Evolutionary conservation across 2,888 invertebrate species (phyloP), one percentile per base, ranked within the genome.

Genomic region (Venusia cambrica): DNA sequence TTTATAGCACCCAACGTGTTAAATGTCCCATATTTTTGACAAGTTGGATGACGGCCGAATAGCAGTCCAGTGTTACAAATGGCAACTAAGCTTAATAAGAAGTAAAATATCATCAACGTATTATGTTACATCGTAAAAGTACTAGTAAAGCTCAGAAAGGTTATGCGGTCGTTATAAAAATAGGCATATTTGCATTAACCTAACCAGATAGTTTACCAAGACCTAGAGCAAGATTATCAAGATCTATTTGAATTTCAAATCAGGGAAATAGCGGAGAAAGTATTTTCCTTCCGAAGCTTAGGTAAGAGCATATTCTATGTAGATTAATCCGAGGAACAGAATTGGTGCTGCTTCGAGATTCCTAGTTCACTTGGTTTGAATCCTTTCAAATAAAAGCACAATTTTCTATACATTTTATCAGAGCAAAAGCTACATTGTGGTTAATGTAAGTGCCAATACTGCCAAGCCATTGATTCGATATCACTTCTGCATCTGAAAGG

Each of bases 381-480:
- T 35, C 33, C 35, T 5, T 19, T 27, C 27, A 24, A 24, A 31
- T 35, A 31, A 35, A 35, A 35, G 31, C 24, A 16, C 13, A 36
- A n/a, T 28, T 28, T 27, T 17, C 22, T 5, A n/a, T 28, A 18
- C 9, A 30, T 16, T 28, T 30, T 18, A 9, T 16, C 9, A 30
- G 9, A 30, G n/a, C n/a, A 14, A 32, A 14, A 34, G 34, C 30
- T 12, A 38, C 38, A 41, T 34, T 22, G 36, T 27, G 41, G 34
- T 22, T 20, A 21, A 11, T 20, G 2, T n/a, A 19, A 24, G 15
- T 31, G 32, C 19, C 14, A 34, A 38, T 35, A 21, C 29, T 28
- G 36, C 21, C 13, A 22, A 34, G 28, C 41, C 22, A 39, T 29
- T 40, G 26, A 33, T 34, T 36, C 32, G 21, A 22, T 46, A 34